Evolutionary conservation across 1,140 invertebrate genomes (phyloP).

Genomic region (Battus philenor): DNA sequence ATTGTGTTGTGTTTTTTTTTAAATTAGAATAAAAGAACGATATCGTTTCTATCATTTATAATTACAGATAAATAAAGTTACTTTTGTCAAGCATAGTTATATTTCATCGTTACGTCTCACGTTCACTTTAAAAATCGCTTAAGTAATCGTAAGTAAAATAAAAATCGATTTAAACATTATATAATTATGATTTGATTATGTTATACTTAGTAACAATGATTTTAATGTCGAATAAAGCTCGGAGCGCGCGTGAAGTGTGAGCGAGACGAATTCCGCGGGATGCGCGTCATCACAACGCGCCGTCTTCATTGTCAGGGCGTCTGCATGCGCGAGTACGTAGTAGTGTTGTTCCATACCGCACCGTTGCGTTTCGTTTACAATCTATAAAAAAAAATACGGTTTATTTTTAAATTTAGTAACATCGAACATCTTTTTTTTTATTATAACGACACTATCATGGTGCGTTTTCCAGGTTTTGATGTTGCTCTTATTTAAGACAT

Average conservation of each 20-base stretch:
- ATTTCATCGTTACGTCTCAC: no score
- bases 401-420: background rate
- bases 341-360: slow-evolving; percentile 19
- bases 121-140: no score
- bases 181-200: no score
- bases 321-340: slow-evolving; percentile 46
- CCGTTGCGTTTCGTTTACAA: background rate
- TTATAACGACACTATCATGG: background rate
- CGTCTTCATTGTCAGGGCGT: slow-evolving; percentile 44
- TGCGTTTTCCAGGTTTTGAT: background rate
- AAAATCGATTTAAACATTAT: no score
- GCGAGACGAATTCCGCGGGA: slow-evolving; percentile 49
- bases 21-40: no score
- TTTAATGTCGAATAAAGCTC: no score
- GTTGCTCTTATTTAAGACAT: background rate
- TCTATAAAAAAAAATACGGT: background rate
- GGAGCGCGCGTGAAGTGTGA: slow-evolving; percentile 21
- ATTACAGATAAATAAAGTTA: no score
- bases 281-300: slow-evolving; percentile 52
- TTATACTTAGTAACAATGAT: no score
- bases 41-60: no score
- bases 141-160: no score
- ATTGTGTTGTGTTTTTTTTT: no score
- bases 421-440: background rate
- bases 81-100: no score